Conservation (phyloP, 2,888 invertebrate species). For the Athalia cordata region DNA sequence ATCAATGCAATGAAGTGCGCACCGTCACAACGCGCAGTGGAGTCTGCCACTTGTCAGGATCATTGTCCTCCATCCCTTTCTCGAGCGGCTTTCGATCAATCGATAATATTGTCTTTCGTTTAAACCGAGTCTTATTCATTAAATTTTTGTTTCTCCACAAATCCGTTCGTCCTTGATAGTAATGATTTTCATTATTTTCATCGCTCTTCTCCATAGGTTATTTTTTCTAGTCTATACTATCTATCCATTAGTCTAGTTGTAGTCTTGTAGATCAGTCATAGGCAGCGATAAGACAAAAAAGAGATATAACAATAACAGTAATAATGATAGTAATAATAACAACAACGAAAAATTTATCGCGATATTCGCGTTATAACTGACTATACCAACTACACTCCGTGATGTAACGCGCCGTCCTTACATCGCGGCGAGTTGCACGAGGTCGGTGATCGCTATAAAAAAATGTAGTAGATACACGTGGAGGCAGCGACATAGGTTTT, state of each 20-base stretch:
- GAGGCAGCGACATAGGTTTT: constrained; percentile 70
- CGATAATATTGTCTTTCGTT: constrained; percentile 54
- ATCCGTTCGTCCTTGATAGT: no score
- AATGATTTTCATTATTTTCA: no score
- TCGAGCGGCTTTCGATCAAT: constrained; percentile 58
- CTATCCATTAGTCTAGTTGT: no score
- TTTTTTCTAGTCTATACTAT: no score
- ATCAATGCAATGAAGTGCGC: constrained; percentile 54
- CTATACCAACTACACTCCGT: constrained; percentile 52
- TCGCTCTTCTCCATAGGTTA: no score
- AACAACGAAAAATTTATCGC: constrained; percentile 26
- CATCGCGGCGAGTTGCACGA: constrained; percentile 78
- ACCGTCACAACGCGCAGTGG: constrained; percentile 57
- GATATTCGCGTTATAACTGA: constrained; percentile 10
- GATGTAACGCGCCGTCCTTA: constrained; percentile 74
- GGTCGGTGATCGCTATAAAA: constrained; percentile 79
- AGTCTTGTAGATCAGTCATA: not conserved
- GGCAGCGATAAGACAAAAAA: not conserved
- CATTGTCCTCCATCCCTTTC: constrained; percentile 61
- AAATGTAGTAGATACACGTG: constrained; percentile 72
- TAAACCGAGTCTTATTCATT: not conserved
- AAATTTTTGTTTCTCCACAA: not conserved
- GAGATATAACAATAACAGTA: not conserved
- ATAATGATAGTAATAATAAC: not conserved
- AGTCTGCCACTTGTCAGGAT: constrained; percentile 58